Evolutionary conservation across 1,140 invertebrate genomes (phyloP).

Genomic region (Drosophila yakuba): DNA sequence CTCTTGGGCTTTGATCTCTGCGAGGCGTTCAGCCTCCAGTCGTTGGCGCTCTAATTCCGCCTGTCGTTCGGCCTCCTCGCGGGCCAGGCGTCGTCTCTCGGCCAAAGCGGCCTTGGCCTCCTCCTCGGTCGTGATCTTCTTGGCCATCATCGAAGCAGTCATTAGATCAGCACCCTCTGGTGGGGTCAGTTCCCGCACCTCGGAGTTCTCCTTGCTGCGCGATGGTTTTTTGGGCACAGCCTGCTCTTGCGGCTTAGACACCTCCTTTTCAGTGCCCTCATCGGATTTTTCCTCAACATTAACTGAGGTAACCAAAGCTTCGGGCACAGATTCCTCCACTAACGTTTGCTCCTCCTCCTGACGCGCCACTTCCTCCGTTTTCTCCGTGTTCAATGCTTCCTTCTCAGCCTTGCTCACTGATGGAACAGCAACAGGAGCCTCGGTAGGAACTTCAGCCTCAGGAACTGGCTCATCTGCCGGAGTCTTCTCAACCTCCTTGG

Average conservation of each 20-base stretch:
- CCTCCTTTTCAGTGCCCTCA: conserved; percentile 84
- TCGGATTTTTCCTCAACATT: conserved; percentile 79
- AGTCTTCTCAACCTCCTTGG: conserved; percentile 37
- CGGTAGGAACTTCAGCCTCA: conserved; percentile 16
- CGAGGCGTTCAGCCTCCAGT: conserved; percentile 90
- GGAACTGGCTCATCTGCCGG: conserved; percentile 35
- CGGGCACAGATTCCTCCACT: conserved; percentile 12
- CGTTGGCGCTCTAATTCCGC: conserved; percentile 92
- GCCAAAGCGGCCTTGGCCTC: conserved; percentile 95
- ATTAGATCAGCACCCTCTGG: conserved; percentile 72
- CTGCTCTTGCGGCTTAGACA: conserved; percentile 39
- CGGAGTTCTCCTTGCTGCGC: conserved; percentile 81
- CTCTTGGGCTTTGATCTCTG: conserved; percentile 90
- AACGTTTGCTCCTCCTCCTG: conserved; percentile 40
- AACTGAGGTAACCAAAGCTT: conserved; percentile 35
- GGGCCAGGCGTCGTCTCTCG: conserved; percentile 91
- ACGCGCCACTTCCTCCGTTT: conserved; percentile 75
- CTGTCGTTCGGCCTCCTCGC: conserved; percentile 94
- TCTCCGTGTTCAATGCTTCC: conserved; percentile 78
- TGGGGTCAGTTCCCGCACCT: conserved; percentile 77
- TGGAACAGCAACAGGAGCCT: conserved; percentile 8
- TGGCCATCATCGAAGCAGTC: conserved; percentile 88
- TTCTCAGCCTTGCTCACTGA: conserved; percentile 81
- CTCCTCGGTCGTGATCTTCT: conserved; percentile 92
- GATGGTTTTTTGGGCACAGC: conserved; percentile 49